Conservation (phyloP, 2,888 invertebrate species). For the Plemyria rubiginata region DNA sequence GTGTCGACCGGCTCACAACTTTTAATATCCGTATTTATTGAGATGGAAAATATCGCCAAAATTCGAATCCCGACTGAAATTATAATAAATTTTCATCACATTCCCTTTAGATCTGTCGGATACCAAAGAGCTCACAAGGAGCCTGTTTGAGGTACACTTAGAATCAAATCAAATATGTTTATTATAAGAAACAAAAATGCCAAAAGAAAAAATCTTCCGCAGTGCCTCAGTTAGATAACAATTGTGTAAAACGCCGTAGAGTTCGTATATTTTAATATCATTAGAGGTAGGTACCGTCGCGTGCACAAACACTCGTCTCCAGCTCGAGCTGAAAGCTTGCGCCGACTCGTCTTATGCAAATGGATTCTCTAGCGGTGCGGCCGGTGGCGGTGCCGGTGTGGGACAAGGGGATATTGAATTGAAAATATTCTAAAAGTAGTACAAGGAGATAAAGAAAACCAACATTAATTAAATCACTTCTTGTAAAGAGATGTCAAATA, state of each 20-base stretch:
- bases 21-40: slow-evolving; percentile 21
- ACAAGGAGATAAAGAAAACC: too few species aligned
- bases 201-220: neutral
- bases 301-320: slow-evolving; percentile 39
- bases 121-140: neutral
- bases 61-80: neutral
- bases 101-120: neutral
- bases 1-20: slow-evolving; percentile 21
- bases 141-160: too few species aligned
- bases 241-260: slow-evolving; percentile 17
- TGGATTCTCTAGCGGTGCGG: slow-evolving; percentile 36
- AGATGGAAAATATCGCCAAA: slow-evolving; percentile 4
- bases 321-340: slow-evolving; percentile 43
- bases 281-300: slow-evolving; percentile 39
- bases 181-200: too few species aligned
- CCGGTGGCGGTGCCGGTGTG: too few species aligned
- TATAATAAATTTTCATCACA: neutral
- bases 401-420: slow-evolving; percentile 5
- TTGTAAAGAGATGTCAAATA: too few species aligned
- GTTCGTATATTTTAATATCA: slow-evolving; percentile 44
- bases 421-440: neutral
- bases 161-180: too few species aligned
- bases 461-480: too few species aligned
- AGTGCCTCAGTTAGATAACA: slow-evolving; percentile 15
- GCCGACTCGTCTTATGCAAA: slow-evolving; percentile 46